These are phyloP conservation scores for Pardalotus punctatus DNA, from an alignment of 2,113 vertebrate genomes.

Conservation along the genomic window DNA sequence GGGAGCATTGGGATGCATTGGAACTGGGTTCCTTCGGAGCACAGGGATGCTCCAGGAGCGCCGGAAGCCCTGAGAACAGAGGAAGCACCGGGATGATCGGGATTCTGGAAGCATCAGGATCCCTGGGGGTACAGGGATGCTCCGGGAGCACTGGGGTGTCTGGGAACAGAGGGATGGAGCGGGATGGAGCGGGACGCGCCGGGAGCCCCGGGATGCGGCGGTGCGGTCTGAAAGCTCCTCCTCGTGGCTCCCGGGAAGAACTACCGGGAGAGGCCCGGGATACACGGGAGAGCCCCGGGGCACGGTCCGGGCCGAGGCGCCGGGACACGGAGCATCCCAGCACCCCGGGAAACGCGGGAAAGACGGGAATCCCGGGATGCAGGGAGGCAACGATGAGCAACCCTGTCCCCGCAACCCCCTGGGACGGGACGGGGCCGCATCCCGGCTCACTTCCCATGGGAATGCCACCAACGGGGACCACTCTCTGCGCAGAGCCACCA, in stretches of 20 bases:
- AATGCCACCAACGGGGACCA: neutral
- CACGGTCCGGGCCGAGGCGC: neutral
- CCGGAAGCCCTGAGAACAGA: neutral
- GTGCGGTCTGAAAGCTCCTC: constrained; percentile 55
- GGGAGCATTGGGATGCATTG: neutral
- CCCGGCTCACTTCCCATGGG: accelerated
- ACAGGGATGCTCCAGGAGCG: neutral
- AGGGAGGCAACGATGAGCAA: too few species aligned
- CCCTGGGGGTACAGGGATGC: neutral
- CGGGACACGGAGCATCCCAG: neutral
- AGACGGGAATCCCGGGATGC: neutral
- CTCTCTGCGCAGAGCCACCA: neutral
- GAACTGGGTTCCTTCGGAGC: neutral
- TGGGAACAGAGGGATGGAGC: neutral
- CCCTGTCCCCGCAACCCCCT: accelerated
- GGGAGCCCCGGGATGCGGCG: neutral
- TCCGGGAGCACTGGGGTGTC: neutral
- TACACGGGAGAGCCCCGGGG: neutral
- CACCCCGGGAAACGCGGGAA: accelerated
- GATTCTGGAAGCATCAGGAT: neutral
- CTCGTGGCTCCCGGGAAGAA: constrained; percentile 43
- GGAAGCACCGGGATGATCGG: neutral
- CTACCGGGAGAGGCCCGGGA: neutral
- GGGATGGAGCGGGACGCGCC: neutral
- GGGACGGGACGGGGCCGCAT: neutral